Base-by-base conservation (phyloP, 2,888 invertebrate species). In the Taphrorychus bicolor region DNA sequence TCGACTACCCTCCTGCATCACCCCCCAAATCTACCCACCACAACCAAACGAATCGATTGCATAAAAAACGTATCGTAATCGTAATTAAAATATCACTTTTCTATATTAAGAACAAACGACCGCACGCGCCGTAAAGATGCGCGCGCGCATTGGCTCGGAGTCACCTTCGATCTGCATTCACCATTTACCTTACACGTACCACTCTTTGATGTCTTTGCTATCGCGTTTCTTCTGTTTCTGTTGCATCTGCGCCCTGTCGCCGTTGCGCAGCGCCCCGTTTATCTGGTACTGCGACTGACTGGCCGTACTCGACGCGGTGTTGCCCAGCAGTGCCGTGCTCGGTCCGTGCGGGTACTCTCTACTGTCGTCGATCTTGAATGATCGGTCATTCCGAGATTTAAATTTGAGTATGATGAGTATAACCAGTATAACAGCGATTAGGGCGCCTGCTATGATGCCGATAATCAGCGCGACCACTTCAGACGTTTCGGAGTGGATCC, bases 151-250 rank as follows among this genome's bases (percentile, higher is more conserved):
- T 80, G 80, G 80, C 80, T 80, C 80, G 80, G 80, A 80, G 78
- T 80, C 76, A 74, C 70, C 59, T 48, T 51, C 21, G 7, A n/a
- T 45, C 14, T 45, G 2, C 45, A 16, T 57, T 24, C 51, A 51
- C n/a, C 21, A 40, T 42, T 42, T 23, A 24, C 65, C 76, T 87
- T 91, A 95, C 83, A 96, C 96, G 83, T 96, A 96, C 96, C 96
- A 96, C 87, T 96, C 96, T 85, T 96, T 96, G 81, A 96, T 93
- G 81, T 95, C 94, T 87, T 94, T 94, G 71, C 91, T 88, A 81
- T 90, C 89, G 71, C 89, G 87, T 79, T 93, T 93, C 83, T 91
- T 87, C 70, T 76, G 70, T 71, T 81, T 82, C 74, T 75, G 73
- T 49, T 67, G 70, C 53, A 82, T 70, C 74, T 80, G 79, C 61